Evolutionary conservation across 2,113 vertebrate species (phyloP).

Genomic region (Notothenia rossii): DNA sequence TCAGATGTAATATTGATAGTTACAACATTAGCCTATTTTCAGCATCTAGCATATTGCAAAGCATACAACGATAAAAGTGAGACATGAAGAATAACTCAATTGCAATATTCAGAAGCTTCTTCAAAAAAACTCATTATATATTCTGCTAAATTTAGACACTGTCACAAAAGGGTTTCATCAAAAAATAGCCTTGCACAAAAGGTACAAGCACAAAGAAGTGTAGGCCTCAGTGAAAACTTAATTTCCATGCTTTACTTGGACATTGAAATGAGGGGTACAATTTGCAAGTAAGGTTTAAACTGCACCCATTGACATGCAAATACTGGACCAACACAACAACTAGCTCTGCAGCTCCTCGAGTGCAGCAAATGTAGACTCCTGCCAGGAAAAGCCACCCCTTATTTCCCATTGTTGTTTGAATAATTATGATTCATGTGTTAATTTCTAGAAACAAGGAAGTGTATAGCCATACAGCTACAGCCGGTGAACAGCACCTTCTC

Average conservation of each 20-base stretch:
- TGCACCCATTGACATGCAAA: conserved; percentile 68
- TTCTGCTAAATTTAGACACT: conserved; percentile 41
- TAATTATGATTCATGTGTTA: conserved; percentile 2
- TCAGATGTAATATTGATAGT: background rate
- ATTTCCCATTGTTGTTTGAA: background rate
- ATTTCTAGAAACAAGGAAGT: background rate
- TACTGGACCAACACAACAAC: conserved; percentile 29
- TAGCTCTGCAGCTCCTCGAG: conserved; percentile 13
- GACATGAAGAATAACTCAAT: background rate
- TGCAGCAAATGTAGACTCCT: conserved; percentile 8
- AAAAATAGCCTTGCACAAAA: conserved; percentile 29
- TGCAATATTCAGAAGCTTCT: conserved; percentile 13
- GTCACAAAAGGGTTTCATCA: background rate
- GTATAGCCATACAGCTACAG: conserved; percentile 9
- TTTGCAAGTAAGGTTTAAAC: conserved; percentile 53
- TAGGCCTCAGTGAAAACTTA: conserved; percentile 29
- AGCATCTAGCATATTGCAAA: background rate
- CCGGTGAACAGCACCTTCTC: conserved; percentile 21
- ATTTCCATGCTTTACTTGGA: conserved; percentile 11
- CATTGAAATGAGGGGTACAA: conserved; percentile 51
- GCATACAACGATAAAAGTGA: background rate
- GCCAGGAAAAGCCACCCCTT: conserved; percentile 18
- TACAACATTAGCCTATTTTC: background rate
- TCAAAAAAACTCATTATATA: conserved; percentile 37
- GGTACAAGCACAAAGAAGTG: conserved; percentile 3